Base-by-base conservation (phyloP, 2,113 vertebrate species). In the Phainopepla nitens region DNA sequence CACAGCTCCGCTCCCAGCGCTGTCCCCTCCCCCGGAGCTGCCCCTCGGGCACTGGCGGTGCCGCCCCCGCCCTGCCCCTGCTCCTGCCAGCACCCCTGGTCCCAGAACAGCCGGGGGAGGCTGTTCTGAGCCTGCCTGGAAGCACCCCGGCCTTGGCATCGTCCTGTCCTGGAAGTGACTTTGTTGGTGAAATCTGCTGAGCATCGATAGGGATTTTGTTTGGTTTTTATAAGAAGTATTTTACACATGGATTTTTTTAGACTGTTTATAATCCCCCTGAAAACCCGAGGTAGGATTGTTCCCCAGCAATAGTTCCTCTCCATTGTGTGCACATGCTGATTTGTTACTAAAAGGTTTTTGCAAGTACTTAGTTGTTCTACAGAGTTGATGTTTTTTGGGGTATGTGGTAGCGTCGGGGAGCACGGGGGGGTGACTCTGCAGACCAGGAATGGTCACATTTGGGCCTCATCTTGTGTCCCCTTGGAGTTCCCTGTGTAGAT, bases 311-410 rank as follows among this genome's bases (percentile, higher is more conserved):
- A 96, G 96, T 93, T 96, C 89, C 71, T 83, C 62, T 94, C 92
- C 90, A 85, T 72, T 95, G 96, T 97, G 94, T 96, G 95, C 92
- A 95, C 94, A 94, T 90, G 92, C 95, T 86, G 93, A 93, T 93
- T 95, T 96, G 95, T 97, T 96, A 85, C 94, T 95, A 91, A 91
- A 89, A 93, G 90, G 79, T 96, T 96, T 96, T 97, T 96, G 93
- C 94, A 88, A 95, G 91, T 95, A 95, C 95, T 96, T 95, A 94
- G 94, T 60, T 71, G 93, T 93, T 96, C 90, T 96, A 80, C 96
- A 76, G 73, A 89, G 83, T 84, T 94, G 94, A 91, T 95, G 93
- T 94, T 96, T 93, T 85, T 90, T 81, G 96, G 94, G 92, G 79
- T 96, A 75, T 85, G 92, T 93, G 92, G 92, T 94, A 96, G 96